Evolutionary conservation across 2,888 invertebrate species (phyloP).

Genomic region (Philopedon plagiatum): DNA sequence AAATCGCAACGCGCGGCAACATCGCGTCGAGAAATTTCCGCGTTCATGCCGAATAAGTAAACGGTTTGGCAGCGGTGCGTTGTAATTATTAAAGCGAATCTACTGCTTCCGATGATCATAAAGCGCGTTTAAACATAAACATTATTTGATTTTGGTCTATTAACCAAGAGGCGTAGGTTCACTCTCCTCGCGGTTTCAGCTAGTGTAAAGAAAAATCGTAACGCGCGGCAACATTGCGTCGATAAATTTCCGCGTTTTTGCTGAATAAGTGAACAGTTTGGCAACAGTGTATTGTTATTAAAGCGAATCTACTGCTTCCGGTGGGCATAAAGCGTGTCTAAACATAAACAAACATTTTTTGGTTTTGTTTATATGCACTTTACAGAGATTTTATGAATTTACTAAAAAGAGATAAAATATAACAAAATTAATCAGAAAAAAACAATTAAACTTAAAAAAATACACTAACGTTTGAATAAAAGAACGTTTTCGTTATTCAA

Average conservation of each 20-base stretch:
- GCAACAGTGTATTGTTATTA: not conserved
- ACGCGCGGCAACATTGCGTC: too few relatives aligned
- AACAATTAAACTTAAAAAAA: not conserved
- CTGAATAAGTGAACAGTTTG: not conserved
- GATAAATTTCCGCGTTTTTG: too few relatives aligned
- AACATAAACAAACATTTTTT: not conserved
- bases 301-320: not conserved
- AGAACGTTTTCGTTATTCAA: not conserved
- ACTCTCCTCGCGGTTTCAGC: too few relatives aligned
- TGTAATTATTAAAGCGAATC: not conserved
- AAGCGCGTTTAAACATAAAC: not conserved
- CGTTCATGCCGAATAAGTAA: not conserved
- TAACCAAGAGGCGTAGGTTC: not conserved
- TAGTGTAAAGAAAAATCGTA: too few relatives aligned
- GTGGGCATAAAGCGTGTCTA: not conserved
- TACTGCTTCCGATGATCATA: not conserved
- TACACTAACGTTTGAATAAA: not conserved
- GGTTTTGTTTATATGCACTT: not conserved
- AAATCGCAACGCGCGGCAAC: too few relatives aligned
- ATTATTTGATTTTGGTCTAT: not conserved
- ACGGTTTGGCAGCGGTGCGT: not conserved
- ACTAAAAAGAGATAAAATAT: not conserved
- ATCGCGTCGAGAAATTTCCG: too few relatives aligned
- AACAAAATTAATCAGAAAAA: not conserved
- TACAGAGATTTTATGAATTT: not conserved